Evolutionary conservation across 2,888 invertebrate genomes (phyloP).

Genomic region (Hipparchia sbordonii): DNA sequence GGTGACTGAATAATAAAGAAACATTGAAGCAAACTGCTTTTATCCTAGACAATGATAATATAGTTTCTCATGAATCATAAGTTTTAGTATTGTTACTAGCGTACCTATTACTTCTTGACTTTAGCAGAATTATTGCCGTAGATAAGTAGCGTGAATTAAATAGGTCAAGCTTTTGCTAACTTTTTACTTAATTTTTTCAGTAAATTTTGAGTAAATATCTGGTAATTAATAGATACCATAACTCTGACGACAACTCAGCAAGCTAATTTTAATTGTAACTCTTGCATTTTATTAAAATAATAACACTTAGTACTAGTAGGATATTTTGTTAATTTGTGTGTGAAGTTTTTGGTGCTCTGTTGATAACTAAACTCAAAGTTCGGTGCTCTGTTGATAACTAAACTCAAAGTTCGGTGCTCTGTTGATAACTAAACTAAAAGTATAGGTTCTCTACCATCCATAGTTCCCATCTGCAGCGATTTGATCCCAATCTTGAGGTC

Average conservation of each 20-base stretch:
- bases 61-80: neutral
- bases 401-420: too few relatives aligned
- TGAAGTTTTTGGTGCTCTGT: too few relatives aligned
- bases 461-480: conserved; percentile 87
- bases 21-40: conserved; percentile 22
- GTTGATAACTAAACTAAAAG: neutral
- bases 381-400: too few relatives aligned
- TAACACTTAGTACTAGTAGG: too few relatives aligned
- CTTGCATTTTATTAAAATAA: too few relatives aligned
- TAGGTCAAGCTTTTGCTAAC: neutral
- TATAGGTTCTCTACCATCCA: conserved; percentile 82
- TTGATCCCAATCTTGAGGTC: conserved; percentile 86
- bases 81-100: conserved; percentile 1
- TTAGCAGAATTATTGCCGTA: neutral
- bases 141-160: neutral
- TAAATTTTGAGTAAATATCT: too few relatives aligned
- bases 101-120: neutral
- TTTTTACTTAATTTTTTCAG: neutral
- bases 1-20: conserved; percentile 35
- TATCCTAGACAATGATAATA: conserved; percentile 14
- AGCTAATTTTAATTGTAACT: too few relatives aligned
- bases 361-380: neutral
- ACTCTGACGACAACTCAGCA: too few relatives aligned
- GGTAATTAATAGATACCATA: too few relatives aligned
- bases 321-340: too few relatives aligned